phyloP scores from a whole-genome alignment of 1,140 invertebrate genomes.

The Probaryconus sp. region DNA sequence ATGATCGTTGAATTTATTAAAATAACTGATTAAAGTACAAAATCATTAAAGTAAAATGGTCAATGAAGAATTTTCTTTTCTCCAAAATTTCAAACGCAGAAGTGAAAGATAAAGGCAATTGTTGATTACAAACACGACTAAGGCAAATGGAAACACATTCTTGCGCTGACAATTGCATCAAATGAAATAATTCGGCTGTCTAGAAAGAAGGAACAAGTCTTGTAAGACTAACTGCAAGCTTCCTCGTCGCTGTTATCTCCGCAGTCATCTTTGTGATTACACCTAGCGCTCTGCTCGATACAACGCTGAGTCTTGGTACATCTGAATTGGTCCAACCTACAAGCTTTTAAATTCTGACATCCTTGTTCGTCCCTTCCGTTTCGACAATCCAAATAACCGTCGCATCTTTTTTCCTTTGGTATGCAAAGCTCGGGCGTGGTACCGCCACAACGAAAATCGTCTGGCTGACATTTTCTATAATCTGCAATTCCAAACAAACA shows the following conservation, averaged over 20 bases:
- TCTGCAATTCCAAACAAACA: slow-evolving; percentile 78
- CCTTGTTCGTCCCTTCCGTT: slow-evolving; percentile 91
- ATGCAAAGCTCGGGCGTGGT: slow-evolving; percentile 86
- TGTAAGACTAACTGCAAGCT: slow-evolving; percentile 85
- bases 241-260: slow-evolving; percentile 93
- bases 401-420: slow-evolving; percentile 90
- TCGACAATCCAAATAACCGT: slow-evolving; percentile 92
- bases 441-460: slow-evolving; percentile 89
- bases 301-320: slow-evolving; percentile 91
- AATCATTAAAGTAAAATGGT: no score
- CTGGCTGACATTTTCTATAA: slow-evolving; percentile 89
- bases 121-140: no score
- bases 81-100: no score
- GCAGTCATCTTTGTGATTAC: slow-evolving; percentile 93
- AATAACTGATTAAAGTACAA: neutral
- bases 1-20: neutral
- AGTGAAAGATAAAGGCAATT: no score
- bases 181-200: slow-evolving; percentile 1
- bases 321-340: slow-evolving; percentile 92
- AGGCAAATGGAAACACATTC: slow-evolving; percentile 6
- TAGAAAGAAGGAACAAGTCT: slow-evolving; percentile 20
- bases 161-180: slow-evolving; percentile 42
- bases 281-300: slow-evolving; percentile 88
- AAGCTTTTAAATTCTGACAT: slow-evolving; percentile 80
- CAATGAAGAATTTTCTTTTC: no score